A percentile compares a stretch with the other conserved stretches of the same genome.
These are phyloP conservation scores for Speoplatyrhinus poulsoni DNA, from an alignment of 2,113 vertebrate genomes.

Conservation along the genomic window DNA sequence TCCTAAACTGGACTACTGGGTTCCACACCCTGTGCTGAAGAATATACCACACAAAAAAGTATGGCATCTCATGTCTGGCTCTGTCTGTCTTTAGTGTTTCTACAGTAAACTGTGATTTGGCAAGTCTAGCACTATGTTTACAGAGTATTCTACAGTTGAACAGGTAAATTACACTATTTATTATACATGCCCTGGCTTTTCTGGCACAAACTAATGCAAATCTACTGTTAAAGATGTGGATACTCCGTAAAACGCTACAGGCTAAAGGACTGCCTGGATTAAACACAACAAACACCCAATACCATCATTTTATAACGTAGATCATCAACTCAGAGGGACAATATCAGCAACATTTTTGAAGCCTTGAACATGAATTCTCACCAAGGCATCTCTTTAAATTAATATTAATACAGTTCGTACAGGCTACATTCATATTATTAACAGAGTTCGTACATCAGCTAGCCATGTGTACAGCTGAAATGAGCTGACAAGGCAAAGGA, in stretches of 20 bases:
- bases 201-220: background rate
- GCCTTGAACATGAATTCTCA: no score
- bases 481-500: background rate
- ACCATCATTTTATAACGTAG: no score
- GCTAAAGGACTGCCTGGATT: background rate
- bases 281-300: background rate
- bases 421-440: background rate
- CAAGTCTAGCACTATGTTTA: background rate
- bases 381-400: no score
- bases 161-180: background rate
- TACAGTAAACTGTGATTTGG: background rate
- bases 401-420: no score
- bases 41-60: slow-evolving; percentile 9
- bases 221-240: no score
- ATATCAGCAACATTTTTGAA: background rate
- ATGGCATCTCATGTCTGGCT: background rate
- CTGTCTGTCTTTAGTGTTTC: background rate
- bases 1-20: background rate
- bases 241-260: background rate
- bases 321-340: no score
- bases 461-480: background rate
- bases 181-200: background rate
- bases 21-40: no score
- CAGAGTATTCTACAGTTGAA: no score
- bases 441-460: background rate